Conservation (phyloP, 53 echinoderm and acorn worm species). For the Apostichopus leukothele region DNA sequence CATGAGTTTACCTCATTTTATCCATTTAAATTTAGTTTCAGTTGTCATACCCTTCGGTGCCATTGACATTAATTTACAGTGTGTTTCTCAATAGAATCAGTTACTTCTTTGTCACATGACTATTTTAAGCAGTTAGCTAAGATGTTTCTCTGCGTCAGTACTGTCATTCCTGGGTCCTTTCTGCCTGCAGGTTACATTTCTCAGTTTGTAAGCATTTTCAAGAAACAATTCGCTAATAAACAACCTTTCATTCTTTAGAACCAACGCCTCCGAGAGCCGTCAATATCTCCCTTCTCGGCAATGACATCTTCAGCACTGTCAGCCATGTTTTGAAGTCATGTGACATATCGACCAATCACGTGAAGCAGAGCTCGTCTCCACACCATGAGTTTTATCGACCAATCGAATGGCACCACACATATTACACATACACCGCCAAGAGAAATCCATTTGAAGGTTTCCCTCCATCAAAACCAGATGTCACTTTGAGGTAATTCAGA, state of each 20-base stretch:
- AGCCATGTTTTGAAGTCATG: constrained; percentile 77
- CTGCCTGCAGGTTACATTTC: too few relatives aligned
- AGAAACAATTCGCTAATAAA: too few relatives aligned
- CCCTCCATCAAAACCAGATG: constrained; percentile 56
- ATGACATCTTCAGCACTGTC: constrained; percentile 74
- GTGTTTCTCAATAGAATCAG: too few relatives aligned
- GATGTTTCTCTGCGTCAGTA: too few relatives aligned
- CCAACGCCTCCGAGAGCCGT: constrained; percentile 45
- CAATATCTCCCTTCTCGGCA: constrained; percentile 60
- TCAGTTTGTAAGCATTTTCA: too few relatives aligned
- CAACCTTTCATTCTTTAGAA: background rate
- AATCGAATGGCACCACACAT: constrained; percentile 76
- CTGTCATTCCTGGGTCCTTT: too few relatives aligned
- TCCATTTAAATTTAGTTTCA: too few relatives aligned
- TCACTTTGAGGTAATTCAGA: constrained; percentile 72
- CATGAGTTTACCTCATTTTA: too few relatives aligned
- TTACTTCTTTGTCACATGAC: too few relatives aligned
- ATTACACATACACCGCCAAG: constrained; percentile 85
- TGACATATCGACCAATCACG: constrained; percentile 71
- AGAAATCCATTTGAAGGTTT: constrained; percentile 55
- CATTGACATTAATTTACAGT: too few relatives aligned
- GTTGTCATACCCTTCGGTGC: too few relatives aligned
- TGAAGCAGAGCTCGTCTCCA: constrained; percentile 48
- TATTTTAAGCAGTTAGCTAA: too few relatives aligned
- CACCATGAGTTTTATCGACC: constrained; percentile 63